Conservation (phyloP, 1,140 invertebrate genomes). For the Nixonia krombeini region DNA sequence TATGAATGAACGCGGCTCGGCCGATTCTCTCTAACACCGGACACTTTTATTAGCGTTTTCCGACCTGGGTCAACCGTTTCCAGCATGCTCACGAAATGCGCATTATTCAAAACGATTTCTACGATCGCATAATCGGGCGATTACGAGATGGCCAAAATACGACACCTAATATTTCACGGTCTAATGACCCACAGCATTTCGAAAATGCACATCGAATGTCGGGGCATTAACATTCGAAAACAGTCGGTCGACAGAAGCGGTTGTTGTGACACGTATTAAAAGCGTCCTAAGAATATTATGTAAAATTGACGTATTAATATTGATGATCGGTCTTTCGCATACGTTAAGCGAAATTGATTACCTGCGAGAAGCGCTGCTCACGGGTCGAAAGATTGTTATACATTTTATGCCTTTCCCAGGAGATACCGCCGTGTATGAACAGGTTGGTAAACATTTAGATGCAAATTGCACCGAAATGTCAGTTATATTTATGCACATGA, state of each 20-base stretch:
- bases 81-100: conserved; percentile 24
- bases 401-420: conserved; percentile 14
- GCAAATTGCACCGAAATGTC: conserved; percentile 49
- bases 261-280: not conserved
- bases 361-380: not conserved
- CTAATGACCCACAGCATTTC: conserved; percentile 16
- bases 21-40: not conserved
- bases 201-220: conserved; percentile 1
- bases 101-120: conserved; percentile 34
- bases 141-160: conserved; percentile 30
- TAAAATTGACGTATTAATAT: conserved; percentile 10
- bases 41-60: conserved; percentile 37
- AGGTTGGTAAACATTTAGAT: conserved; percentile 39
- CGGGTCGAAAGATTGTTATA: conserved; percentile 7
- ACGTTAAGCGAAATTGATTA: conserved; percentile 4
- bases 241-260: not conserved
- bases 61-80: conserved; percentile 43
- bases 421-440: conserved; percentile 13
- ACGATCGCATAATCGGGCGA: conserved; percentile 22
- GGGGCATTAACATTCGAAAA: not conserved
- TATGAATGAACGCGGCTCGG: no score
- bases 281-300: conserved; percentile 6
- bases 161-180: conserved; percentile 15
- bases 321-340: conserved; percentile 8
- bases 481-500: conserved; percentile 47